A percentile compares a stretch with the other conserved stretches of the same genome.
These are phyloP conservation scores for Melieria crassipennis DNA, from an alignment of 2,888 invertebrate genomes.

Conservation along the genomic window DNA sequence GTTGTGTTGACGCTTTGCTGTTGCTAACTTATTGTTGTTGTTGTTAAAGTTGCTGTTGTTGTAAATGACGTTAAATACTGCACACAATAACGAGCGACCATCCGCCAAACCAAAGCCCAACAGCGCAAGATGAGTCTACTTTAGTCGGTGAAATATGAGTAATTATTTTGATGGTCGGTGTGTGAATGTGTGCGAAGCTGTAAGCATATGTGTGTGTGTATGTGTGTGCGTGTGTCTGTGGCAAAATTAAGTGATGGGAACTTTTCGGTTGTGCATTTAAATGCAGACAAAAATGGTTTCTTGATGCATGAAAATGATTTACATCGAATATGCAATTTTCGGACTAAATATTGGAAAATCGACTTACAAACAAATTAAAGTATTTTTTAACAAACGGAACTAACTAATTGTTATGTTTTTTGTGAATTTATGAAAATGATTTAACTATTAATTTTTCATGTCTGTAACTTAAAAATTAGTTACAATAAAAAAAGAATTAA, in stretches of 20 bases:
- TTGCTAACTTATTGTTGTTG: not conserved
- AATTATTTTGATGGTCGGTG: constrained; percentile 22
- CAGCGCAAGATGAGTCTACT: constrained; percentile 26
- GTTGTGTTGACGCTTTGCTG: constrained; percentile 21
- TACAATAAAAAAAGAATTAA: too few relatives aligned
- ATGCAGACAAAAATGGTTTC: too few relatives aligned
- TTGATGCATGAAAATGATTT: too few relatives aligned
- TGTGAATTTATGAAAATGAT: too few relatives aligned
- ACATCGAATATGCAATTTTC: too few relatives aligned
- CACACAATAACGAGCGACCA: constrained; percentile 13
- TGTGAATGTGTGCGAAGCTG: constrained; percentile 4
- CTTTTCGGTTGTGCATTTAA: not conserved
- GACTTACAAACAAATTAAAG: too few relatives aligned
- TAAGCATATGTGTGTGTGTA: not conserved
- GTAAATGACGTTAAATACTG: constrained; percentile 13
- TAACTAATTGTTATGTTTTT: too few relatives aligned
- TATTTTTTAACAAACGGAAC: too few relatives aligned
- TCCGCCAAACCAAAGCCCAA: constrained; percentile 13
- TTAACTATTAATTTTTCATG: too few relatives aligned
- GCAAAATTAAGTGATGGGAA: not conserved
- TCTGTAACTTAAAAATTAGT: too few relatives aligned
- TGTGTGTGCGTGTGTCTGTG: constrained; percentile 13
- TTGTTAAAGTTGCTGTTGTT: constrained; percentile 34
- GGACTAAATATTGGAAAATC: too few relatives aligned
- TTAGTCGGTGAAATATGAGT: constrained; percentile 34